Evolutionary conservation across 2,113 vertebrate genomes (phyloP).

Genomic region (Corydoras maculifer): DNA sequence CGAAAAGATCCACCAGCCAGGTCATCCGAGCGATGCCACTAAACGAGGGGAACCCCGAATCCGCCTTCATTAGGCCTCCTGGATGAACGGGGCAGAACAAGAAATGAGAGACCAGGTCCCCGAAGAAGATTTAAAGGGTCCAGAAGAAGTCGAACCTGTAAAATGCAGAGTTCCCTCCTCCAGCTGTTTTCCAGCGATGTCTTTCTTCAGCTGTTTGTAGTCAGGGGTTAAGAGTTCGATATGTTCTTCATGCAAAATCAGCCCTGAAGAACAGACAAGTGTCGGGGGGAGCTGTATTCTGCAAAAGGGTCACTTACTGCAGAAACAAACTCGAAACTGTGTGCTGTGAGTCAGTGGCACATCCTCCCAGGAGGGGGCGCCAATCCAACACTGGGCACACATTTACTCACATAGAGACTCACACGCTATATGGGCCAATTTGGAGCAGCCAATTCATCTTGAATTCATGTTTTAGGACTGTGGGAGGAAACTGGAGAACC

Average conservation of each 20-base stretch:
- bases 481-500: too few species aligned
- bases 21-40: constrained; percentile 83
- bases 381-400: too few species aligned
- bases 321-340: too few species aligned
- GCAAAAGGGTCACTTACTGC: too few species aligned
- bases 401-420: too few species aligned
- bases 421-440: too few species aligned
- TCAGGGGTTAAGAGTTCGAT: constrained; percentile 85
- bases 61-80: constrained; percentile 73
- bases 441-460: too few species aligned
- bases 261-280: constrained; percentile 53
- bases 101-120: neutral
- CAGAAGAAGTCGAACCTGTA: constrained; percentile 67
- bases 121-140: neutral
- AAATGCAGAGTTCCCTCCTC: constrained; percentile 83
- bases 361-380: too few species aligned
- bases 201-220: constrained; percentile 79
- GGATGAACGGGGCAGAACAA: constrained; percentile 22
- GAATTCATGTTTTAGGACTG: too few species aligned
- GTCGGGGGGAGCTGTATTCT: too few species aligned
- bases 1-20: constrained; percentile 88
- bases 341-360: too few species aligned
- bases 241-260: constrained; percentile 87
- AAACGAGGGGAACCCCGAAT: constrained; percentile 78
- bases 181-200: constrained; percentile 75